Evolutionary conservation across 1,140 invertebrate species (phyloP).

Genomic region (Propsilocerus akamusi): DNA sequence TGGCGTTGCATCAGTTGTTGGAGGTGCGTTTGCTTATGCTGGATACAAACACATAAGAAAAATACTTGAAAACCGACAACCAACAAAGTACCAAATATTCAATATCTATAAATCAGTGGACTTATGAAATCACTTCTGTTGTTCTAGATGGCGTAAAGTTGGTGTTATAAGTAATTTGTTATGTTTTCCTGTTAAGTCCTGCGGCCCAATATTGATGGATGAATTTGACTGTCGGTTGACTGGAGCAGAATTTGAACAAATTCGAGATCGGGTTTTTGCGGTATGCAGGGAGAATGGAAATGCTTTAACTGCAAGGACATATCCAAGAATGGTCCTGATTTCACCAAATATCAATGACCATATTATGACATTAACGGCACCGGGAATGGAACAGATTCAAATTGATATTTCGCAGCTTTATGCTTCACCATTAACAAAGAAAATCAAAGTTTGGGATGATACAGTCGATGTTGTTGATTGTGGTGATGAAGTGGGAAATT

Average conservation of each 20-base stretch:
- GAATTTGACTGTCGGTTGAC: conserved; percentile 25
- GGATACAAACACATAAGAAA: too few relatives aligned
- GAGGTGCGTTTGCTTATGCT: too few relatives aligned
- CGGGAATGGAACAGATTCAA: conserved; percentile 28
- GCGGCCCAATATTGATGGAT: conserved; percentile 22
- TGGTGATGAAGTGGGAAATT: conserved; percentile 35
- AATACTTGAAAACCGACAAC: too few relatives aligned
- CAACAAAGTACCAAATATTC: too few relatives aligned
- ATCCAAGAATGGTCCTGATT: conserved; percentile 31
- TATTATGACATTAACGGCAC: conserved; percentile 22
- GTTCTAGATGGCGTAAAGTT: conserved; percentile 20
- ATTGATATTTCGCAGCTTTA: conserved; percentile 16
- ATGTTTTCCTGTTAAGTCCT: conserved; percentile 31
- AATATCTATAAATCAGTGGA: too few relatives aligned
- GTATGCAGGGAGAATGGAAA: conserved; percentile 27
- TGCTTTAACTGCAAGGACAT: conserved; percentile 29
- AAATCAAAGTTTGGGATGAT: conserved; percentile 28
- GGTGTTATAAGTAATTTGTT: conserved; percentile 28
- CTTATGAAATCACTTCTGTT: too few relatives aligned
- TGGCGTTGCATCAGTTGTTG: too few relatives aligned
- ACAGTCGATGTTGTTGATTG: conserved; percentile 32
- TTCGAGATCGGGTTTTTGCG: conserved; percentile 30
- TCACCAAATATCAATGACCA: conserved; percentile 21
- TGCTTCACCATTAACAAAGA: conserved; percentile 13
- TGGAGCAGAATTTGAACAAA: conserved; percentile 25